Evolutionary conservation across 2,888 invertebrate genomes (phyloP).

Genomic region (Aphelenchoides bicaudatus): DNA sequence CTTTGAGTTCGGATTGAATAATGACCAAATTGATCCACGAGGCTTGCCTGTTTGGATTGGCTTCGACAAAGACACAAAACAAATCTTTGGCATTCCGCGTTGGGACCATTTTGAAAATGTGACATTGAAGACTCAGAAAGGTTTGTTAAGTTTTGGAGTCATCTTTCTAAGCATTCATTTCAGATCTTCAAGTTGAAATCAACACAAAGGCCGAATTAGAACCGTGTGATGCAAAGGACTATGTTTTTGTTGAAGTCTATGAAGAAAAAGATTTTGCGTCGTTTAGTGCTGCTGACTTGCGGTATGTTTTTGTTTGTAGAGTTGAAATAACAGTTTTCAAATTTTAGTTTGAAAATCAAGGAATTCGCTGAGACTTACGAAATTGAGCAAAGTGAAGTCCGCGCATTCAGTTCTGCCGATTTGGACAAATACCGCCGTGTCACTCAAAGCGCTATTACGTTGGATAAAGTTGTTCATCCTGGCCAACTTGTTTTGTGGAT

Average conservation of each 20-base stretch:
- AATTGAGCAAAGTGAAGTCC: background rate
- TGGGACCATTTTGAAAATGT: constrained; percentile 14
- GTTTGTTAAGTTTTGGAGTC: background rate
- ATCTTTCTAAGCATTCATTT: constrained; percentile 2
- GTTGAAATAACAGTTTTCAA: background rate
- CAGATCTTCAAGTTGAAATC: constrained; percentile 6
- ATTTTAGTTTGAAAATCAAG: constrained; percentile 7
- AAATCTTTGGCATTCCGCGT: constrained; percentile 11
- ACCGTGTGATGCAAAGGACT: constrained; percentile 38
- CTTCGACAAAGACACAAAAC: constrained; percentile 4
- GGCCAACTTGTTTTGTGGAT: constrained; percentile 16
- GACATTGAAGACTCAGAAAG: constrained; percentile 5
- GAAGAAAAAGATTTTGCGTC: constrained; percentile 33
- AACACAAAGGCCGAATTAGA: constrained; percentile 10
- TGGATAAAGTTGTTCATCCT: background rate
- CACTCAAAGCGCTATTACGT: background rate
- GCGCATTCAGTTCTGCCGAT: constrained; percentile 11
- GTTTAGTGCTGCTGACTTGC: constrained; percentile 10
- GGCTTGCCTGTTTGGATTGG: constrained; percentile 11
- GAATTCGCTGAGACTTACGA: constrained; percentile 13
- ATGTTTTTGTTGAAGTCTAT: constrained; percentile 42
- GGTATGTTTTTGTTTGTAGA: background rate
- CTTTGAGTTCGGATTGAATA: constrained; percentile 3
- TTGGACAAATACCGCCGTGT: constrained; percentile 6
- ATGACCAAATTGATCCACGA: background rate